These are phyloP conservation scores for Alectura lathami DNA, from an alignment of 2,113 vertebrate species.

Conservation along the genomic window DNA sequence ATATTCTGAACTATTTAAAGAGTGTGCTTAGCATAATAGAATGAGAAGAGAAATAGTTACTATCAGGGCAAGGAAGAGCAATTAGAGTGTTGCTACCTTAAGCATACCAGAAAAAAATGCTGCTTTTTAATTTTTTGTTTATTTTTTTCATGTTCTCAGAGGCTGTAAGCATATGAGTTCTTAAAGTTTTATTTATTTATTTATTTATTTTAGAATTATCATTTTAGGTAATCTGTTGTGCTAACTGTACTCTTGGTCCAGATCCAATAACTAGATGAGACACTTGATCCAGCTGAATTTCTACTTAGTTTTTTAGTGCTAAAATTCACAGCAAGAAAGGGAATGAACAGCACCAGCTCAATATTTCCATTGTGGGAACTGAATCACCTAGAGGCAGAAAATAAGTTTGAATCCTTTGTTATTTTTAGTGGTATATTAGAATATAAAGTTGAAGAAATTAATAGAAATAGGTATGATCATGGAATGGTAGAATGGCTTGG, in stretches of 20 bases:
- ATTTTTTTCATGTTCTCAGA: background rate
- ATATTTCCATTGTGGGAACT: background rate
- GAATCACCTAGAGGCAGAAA: background rate
- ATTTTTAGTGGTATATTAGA: background rate
- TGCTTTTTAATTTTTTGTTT: background rate
- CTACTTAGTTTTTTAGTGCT: background rate
- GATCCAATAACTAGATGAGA: background rate
- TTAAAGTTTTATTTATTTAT: background rate
- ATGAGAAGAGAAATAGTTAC: background rate
- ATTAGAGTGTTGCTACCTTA: accelerated
- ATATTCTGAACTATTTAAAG: background rate
- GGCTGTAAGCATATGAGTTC: background rate
- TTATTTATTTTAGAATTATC: background rate
- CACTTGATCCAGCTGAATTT: background rate
- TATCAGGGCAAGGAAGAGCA: background rate
- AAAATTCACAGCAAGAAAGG: background rate
- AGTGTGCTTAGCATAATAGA: background rate
- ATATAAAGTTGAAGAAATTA: background rate
- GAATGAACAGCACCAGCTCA: background rate
- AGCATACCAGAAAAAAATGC: background rate
- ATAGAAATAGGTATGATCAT: background rate
- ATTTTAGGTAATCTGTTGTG: background rate
- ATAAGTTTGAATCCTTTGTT: background rate
- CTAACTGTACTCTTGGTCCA: background rate
- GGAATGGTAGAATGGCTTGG: too few species aligned